Conservation (phyloP, 2,113 vertebrate species). For the Myotis davidii region DNA sequence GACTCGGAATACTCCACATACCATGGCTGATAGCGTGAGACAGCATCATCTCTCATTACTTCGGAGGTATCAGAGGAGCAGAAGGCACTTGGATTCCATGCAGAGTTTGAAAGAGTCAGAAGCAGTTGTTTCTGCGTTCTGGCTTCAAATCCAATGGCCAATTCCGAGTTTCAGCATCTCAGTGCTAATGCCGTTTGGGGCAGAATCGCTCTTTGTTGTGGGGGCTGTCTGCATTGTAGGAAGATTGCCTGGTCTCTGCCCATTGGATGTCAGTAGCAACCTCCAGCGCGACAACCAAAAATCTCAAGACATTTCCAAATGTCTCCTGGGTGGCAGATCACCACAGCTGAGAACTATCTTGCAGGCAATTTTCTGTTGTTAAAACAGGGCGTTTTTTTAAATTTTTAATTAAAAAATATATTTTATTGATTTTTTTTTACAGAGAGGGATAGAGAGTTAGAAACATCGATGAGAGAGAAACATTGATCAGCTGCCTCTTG, state of each 20-base stretch:
- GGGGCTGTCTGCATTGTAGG: background rate
- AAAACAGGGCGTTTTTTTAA: background rate
- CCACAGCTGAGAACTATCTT: background rate
- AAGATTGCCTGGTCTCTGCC: background rate
- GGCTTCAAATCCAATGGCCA: background rate
- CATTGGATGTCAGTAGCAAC: background rate
- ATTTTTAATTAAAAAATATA: too few relatives aligned
- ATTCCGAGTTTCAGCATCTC: background rate
- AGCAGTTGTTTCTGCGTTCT: slow-evolving; percentile 34
- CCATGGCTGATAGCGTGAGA: background rate
- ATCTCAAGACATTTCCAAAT: slow-evolving; percentile 18
- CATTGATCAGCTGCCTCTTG: too few relatives aligned
- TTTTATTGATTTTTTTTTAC: too few relatives aligned
- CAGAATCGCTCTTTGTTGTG: background rate
- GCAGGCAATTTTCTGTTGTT: slow-evolving; percentile 17
- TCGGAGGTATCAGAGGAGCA: background rate
- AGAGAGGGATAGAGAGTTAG: too few relatives aligned
- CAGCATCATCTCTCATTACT: slow-evolving; percentile 19
- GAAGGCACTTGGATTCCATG: slow-evolving; percentile 11
- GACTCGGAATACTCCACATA: slow-evolving; percentile 35
- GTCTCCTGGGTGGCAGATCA: background rate
- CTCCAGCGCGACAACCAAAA: background rate
- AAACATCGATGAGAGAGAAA: too few relatives aligned
- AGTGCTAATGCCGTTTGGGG: background rate
- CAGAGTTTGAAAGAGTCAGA: slow-evolving; percentile 32